Evolutionary conservation across 1,140 invertebrate species (phyloP), one percentile per base, ranked within the genome.

Genomic region (Antheraea pernyi): DNA sequence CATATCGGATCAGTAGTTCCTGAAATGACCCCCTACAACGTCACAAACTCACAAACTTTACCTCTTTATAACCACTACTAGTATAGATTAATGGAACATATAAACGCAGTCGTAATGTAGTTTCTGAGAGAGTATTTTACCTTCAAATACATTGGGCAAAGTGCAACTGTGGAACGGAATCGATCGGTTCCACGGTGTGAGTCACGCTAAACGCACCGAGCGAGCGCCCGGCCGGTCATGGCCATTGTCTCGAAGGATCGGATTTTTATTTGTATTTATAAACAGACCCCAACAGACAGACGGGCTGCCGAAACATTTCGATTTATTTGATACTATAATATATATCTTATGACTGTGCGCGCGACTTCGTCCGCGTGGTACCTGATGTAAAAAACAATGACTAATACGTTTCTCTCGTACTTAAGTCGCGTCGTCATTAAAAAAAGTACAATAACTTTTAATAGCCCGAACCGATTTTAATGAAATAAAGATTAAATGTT

Each of bases 241-340:
- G 70, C 66, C 74, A 68, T 75, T 75, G 65, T 71, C 70, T 70
- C 53, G 66, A 30, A 59, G 59, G 36, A 67, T 58, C 62, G 39
- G 18, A 48, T 48, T 63, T 37, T 37, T 63, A 37, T 8, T 63
- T 63, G 1, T 63, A 63, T 63, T 63, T 63, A 63, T 63, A 36
- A 63, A 63, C 61, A 63, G 22, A 6, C 30, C n/a, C n/a, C n/a
- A n/a, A n/a, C n/a, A 36, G 60, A 36, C 61, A 13, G 13, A 6
- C 13, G 9, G 46, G 46, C 46, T 53, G 13, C 46, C 16, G 11
- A 53, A 53, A 16, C 46, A 42, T 16, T 53, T 53, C 13, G 46
- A 11, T 53, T 53, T 53, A 48, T 48, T 48, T 48, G 46, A 48
- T 48, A 7, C 46, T 9, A n/a, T n/a, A n/a, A n/a, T n/a, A n/a